These are phyloP conservation scores for Stenopsyche tienmushanensis DNA, from an alignment of 1,140 invertebrate species.

Conservation along the genomic window DNA sequence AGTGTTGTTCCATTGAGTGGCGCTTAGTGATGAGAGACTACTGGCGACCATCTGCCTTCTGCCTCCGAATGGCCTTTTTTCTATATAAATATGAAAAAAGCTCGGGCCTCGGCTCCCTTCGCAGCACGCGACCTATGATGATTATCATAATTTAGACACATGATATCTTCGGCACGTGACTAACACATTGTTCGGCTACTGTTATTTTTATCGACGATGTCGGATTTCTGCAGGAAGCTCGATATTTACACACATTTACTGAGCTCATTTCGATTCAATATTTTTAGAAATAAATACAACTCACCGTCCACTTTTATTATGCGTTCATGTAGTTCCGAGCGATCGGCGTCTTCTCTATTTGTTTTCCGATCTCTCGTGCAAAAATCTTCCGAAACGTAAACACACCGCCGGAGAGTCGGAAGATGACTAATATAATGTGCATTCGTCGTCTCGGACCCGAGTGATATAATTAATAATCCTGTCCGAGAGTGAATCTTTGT, in stretches of 20 bases:
- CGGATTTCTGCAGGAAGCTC: not conserved
- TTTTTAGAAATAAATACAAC: constrained; percentile 1
- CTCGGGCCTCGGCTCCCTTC: not conserved
- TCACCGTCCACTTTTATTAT: too few species aligned
- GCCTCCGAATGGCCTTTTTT: not conserved
- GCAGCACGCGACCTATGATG: constrained; percentile 28
- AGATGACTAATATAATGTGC: too few species aligned
- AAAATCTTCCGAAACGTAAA: too few species aligned
- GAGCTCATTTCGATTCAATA: not conserved
- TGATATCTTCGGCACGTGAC: constrained; percentile 17
- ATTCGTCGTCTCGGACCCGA: too few species aligned
- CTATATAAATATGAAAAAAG: not conserved
- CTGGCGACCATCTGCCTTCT: not conserved
- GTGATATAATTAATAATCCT: too few species aligned
- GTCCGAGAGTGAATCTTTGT: too few species aligned
- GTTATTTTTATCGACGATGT: not conserved
- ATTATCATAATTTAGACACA: constrained; percentile 25
- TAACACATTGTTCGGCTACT: not conserved
- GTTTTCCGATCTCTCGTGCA: too few species aligned
- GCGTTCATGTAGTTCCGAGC: too few species aligned
- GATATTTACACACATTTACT: not conserved
- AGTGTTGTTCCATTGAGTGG: too few species aligned
- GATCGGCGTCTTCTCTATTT: too few species aligned
- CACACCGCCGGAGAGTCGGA: too few species aligned
- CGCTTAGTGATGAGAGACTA: too few species aligned